Conservation (phyloP, 2,113 vertebrate genomes). For the Lepus timidus region DNA sequence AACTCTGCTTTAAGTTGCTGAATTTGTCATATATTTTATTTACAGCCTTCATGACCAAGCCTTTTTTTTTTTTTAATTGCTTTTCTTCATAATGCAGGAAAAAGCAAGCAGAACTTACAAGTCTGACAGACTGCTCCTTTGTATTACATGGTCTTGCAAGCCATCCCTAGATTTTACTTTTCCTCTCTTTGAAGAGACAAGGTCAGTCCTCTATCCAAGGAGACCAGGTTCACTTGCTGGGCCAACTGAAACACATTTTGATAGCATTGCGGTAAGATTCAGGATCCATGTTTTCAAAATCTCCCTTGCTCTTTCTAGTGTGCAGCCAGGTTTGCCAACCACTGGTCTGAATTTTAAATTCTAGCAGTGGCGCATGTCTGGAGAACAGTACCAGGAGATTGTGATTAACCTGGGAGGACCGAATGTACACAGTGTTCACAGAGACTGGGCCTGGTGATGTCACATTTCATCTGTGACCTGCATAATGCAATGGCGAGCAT, state of each 20-base stretch:
- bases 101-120: conserved; percentile 49
- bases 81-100: background rate
- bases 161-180: conserved; percentile 46
- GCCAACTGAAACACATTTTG: conserved; percentile 8
- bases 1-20: background rate
- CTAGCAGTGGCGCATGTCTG: conserved; percentile 20
- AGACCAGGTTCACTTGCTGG: background rate
- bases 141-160: background rate
- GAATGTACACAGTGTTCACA: background rate
- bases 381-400: background rate
- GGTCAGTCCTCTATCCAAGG: background rate
- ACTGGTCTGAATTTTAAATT: conserved; percentile 69
- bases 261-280: conserved; percentile 11
- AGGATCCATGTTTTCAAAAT: conserved; percentile 32
- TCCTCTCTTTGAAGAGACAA: conserved; percentile 26
- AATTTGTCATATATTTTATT: conserved; percentile 35
- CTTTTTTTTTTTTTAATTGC: conserved; percentile 34
- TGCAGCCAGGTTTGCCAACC: conserved; percentile 39
- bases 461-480: conserved; percentile 54
- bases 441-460: conserved; percentile 22
- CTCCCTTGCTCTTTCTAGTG: conserved; percentile 4
- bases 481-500: conserved; percentile 31
- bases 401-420: conserved; percentile 58
- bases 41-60: background rate
- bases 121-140: background rate